Base-by-base conservation (phyloP, 1,140 invertebrate species). In the Acromyrmex echinatior region DNA sequence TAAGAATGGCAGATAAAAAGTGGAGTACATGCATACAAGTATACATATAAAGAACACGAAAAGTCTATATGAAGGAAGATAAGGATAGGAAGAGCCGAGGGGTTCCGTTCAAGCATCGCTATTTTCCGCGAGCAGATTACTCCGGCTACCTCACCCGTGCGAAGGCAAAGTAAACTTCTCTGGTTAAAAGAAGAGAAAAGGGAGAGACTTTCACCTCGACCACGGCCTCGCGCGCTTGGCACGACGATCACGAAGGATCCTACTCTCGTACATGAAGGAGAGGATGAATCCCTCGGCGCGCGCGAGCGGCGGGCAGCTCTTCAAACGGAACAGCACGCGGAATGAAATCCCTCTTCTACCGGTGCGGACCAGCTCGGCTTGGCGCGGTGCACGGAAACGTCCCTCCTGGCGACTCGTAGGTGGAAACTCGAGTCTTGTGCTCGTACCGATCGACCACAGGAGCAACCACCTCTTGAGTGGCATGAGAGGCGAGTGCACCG, bases 121-220 rank as follows among this genome's bases (percentile, higher is more conserved):
- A 84, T 90, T 90, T 90, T 90, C 88, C 78, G 45, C 78, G 58
- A 28, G 28, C 79, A 35, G 63, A 53, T 28, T 78, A 53, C 66
- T 12, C 25, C 31, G 31, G n/a, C 35, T 49, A 28, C n/a, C 14
- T 71, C 25, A 39, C 21, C 16, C 25, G 35, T 45, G 21, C 49
- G 31, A 79, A 79, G 62, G 49, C 31, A n/a, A 82, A 68, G 45
- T 35, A 74, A 39, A 68, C 73, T 31, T 62, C 65, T 66, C 35
- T 28, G 35, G 25, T 21, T 16, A 45, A 45, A 68, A 31, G 45
- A 81, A 82, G 51, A 63, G 60, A 86, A 53, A 63, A 53, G 78
- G 86, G 88, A 87, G 63, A 89, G 88, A 90, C 89, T 90, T 90
- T 90, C 89, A 90, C 89, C 89, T 87, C 71, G 78, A 14, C 87